These are phyloP conservation scores for Catharus ustulatus DNA, from an alignment of 2,797 vertebrate species.

Conservation along the genomic window DNA sequence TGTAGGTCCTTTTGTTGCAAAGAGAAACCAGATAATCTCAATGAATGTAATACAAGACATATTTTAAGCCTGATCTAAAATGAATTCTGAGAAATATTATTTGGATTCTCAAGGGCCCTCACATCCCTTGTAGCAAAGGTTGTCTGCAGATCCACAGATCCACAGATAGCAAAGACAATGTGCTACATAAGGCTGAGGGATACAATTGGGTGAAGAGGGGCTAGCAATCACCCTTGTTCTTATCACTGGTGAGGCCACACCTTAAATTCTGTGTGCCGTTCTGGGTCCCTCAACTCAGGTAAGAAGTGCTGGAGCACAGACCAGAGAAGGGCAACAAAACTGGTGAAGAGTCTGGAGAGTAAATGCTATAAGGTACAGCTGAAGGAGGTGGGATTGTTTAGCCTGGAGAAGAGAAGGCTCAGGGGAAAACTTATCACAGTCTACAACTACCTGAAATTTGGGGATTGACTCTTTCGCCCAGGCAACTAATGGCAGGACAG, in stretches of 20 bases:
- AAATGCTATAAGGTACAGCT: background rate
- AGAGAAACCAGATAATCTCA: background rate
- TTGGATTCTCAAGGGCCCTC: background rate
- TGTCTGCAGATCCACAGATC: fast-evolving
- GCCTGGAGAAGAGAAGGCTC: background rate
- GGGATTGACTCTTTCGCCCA: background rate
- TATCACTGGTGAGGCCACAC: background rate
- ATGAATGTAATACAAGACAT: background rate
- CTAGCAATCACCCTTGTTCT: background rate
- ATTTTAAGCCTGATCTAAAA: background rate
- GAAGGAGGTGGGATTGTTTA: background rate
- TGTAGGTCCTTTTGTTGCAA: background rate
- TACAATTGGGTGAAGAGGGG: background rate
- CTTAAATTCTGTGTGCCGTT: background rate
- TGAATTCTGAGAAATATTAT: background rate
- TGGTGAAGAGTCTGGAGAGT: background rate
- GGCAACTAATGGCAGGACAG: background rate
- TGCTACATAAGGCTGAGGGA: background rate
- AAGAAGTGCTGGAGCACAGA: background rate
- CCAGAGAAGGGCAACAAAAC: background rate
- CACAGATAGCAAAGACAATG: background rate
- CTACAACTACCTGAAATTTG: background rate
- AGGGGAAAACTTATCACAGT: background rate
- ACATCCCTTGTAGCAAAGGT: background rate
- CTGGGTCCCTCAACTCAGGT: background rate